A percentile compares a stretch with the other conserved stretches of the same genome.
Evolutionary conservation across 2,797 vertebrate species (phyloP).

Genomic region (Bryconaethiops microstoma): DNA sequence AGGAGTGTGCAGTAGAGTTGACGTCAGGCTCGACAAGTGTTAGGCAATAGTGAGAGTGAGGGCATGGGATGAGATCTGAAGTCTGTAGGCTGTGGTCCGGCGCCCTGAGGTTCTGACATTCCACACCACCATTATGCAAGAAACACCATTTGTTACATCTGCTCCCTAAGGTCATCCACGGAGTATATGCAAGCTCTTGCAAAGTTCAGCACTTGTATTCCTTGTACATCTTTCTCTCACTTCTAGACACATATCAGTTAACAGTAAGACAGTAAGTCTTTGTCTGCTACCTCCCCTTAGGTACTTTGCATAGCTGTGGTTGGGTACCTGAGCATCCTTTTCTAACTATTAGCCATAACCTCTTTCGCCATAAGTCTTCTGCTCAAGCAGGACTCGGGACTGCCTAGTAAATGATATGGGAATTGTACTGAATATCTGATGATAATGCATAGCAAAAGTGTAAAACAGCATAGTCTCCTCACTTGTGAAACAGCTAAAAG

Average conservation of each 20-base stretch:
- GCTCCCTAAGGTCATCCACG: slow-evolving; percentile 20
- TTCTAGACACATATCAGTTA: slow-evolving; percentile 38
- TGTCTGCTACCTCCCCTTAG: slow-evolving; percentile 10
- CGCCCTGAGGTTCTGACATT: slow-evolving; percentile 60
- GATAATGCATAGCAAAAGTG: neutral
- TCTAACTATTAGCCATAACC: neutral
- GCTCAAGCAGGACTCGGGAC: neutral
- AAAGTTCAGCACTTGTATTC: slow-evolving; percentile 31
- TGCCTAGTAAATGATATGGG: neutral
- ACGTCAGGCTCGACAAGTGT: slow-evolving; percentile 75
- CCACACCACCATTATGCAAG: slow-evolving; percentile 39
- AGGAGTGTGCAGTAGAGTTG: slow-evolving; percentile 61
- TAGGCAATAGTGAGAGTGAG: slow-evolving; percentile 49
- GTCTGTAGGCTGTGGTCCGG: slow-evolving; percentile 48
- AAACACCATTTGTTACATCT: slow-evolving; percentile 28
- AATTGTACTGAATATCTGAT: neutral
- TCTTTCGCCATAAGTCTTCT: neutral
- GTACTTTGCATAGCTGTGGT: neutral
- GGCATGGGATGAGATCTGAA: slow-evolving; percentile 51
- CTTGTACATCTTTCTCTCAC: slow-evolving; percentile 11
- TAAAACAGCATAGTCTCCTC: slow-evolving; percentile 3
- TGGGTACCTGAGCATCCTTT: neutral
- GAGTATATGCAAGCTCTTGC: slow-evolving; percentile 4
- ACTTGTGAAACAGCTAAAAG: slow-evolving; percentile 18
- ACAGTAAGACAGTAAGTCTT: slow-evolving; percentile 37